Percentiles rank a stretch among this genome's conserved stretches.
phyloP scores from a whole-genome alignment of 2,888 invertebrate genomes.

The Melieria picta region DNA sequence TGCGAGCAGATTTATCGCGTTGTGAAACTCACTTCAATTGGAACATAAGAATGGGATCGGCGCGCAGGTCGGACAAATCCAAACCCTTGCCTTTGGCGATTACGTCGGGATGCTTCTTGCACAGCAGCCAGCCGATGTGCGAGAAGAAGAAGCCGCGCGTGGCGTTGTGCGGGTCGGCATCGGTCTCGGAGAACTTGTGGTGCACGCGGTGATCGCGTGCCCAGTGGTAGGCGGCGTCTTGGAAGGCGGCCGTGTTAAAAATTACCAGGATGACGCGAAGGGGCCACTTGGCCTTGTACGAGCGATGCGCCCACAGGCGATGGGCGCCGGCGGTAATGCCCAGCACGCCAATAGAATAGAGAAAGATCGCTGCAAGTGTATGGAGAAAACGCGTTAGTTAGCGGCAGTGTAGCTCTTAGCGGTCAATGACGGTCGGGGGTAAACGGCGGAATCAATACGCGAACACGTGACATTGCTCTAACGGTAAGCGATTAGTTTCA shows the following conservation, averaged over 20 bases:
- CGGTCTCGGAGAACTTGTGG: slow-evolving; percentile 92
- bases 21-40: slow-evolving; percentile 81
- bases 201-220: slow-evolving; percentile 84
- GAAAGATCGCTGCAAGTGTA: slow-evolving; percentile 71
- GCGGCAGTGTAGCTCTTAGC: no score
- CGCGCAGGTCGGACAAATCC: slow-evolving; percentile 84
- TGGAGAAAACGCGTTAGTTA: no score
- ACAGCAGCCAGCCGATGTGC: slow-evolving; percentile 93
- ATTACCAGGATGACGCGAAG: slow-evolving; percentile 80
- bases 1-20: background rate
- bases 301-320: slow-evolving; percentile 93
- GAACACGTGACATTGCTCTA: no score
- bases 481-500: no score
- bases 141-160: slow-evolving; percentile 96
- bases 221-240: slow-evolving; percentile 82
- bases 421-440: no score
- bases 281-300: slow-evolving; percentile 94
- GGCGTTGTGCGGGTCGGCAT: slow-evolving; percentile 93
- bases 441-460: no score
- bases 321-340: slow-evolving; percentile 98
- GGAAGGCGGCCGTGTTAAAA: slow-evolving; percentile 91
- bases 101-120: slow-evolving; percentile 90
- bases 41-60: slow-evolving; percentile 83
- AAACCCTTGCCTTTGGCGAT: slow-evolving; percentile 84
- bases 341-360: slow-evolving; percentile 82